Base-by-base conservation (phyloP, 2,113 vertebrate species). In the Mesitornis unicolor region DNA sequence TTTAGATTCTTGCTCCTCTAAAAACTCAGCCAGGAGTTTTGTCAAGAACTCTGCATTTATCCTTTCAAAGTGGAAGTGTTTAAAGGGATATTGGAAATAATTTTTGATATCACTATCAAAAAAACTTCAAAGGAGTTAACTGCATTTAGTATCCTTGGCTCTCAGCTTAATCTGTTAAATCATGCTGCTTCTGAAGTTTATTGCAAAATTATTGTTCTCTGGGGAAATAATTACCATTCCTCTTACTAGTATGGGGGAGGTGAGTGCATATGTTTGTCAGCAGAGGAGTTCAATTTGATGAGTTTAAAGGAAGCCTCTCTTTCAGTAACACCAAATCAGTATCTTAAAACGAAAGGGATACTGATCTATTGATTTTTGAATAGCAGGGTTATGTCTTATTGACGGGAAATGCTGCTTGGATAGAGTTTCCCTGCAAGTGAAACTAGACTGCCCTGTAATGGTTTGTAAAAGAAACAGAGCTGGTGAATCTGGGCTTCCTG, bases 141-240 rank as follows among this genome's bases (percentile, higher is more conserved):
- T 96, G 83, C 93, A 50, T 87, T 97, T 96, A 87, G 81, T 93
- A 63, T 94, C 94, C 78, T 96, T 94, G 95, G 54, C 48, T 94
- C 36, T 95, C 68, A 50, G 94, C 78, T 97, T 94, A 97, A 96
- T 97, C 97, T 97, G 89, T 95, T 94, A 97, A 98, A 97, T 97
- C 43, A 19, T 87, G 78, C 90, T 96, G 73, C 68, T 97, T 98
- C 95, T 95, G 78, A 97, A 98, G 97, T 95, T 88, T 97, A 94
- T 90, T 95, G 85, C 75, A 87, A 97, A 96, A 95, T 96, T 97
- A 95, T 95, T 98, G 78, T 97, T 97, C 95, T 97, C 94, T 73
- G 20, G 97, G 94, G 96, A 97, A 98, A 97, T 95, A 93, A 97
- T 98, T 97, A 97, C 90, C 75, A 70, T 97, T 96, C 76, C 84